Base-by-base conservation (phyloP, 2,888 invertebrate genomes). In the Ormia ochracea region DNA sequence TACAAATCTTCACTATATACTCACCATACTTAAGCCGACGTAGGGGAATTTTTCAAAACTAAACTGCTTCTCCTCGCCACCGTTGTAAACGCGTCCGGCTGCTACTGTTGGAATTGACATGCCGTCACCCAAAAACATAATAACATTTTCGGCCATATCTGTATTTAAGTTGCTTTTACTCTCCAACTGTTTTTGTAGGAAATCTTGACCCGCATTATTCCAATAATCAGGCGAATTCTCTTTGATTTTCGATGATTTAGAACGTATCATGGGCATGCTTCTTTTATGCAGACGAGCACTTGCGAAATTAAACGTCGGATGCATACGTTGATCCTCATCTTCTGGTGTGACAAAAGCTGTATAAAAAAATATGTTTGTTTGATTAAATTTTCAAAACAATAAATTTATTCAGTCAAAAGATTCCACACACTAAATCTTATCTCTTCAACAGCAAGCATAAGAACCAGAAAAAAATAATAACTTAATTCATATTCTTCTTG, bases 31-130 rank as follows among this genome's bases (percentile, higher is more conserved):
- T 1, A 96, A 88, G 1, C 94, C 96, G 6, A 93, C 92, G 84
- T 92, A 93, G 0, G 95, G 95, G 83, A 96, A 95, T 19, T 92
- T 91, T 84, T 96, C 96, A 86, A 96, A 96, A 78, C 92, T 92
- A 2, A 96, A 91, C 73, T 92, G 91, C 33, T 92, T 90, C 84
- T 95, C 94, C 88, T 96, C 96, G 0, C 96, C 96, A 0, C 95
- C 96, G 36, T 94, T 90, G 87, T 94, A 94, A 0, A 93, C 93
- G 80, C 96, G 91, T 1, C 95, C 93, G 0, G 96, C 96, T 0
- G 95, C 93, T 56, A 96, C 89, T 0, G 96, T 96, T 0, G 96
- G 92, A 81, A 96, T 92, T 41, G 96, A 95, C 96, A 97, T 96
- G 1, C 96, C 96, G 86, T 97, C 97, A 6, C 94, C 95, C 75